Percentiles rank a stretch among this genome's conserved stretches.
Evolutionary conservation across 1,140 invertebrate genomes (phyloP).

Genomic region (Procambarus virginalis): DNA sequence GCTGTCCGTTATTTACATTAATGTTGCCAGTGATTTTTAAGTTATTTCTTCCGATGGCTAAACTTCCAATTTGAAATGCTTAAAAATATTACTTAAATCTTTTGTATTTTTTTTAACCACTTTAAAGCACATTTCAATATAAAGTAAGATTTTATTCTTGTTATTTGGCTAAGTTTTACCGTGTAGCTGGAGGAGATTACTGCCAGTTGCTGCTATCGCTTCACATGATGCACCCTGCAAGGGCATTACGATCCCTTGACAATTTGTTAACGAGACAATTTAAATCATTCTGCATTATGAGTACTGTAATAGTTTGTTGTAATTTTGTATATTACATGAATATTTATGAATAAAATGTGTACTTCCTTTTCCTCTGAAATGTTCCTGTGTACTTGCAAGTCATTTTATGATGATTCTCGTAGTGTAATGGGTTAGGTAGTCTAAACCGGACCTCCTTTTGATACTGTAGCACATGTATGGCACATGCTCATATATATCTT

Average conservation of each 20-base stretch:
- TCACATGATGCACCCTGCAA: not conserved
- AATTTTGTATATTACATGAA: not conserved
- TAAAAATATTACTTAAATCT: no score
- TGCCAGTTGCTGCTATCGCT: not conserved
- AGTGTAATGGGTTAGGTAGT: no score
- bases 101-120: no score
- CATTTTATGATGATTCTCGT: no score
- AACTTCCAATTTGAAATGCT: not conserved
- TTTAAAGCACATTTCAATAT: no score
- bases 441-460: no score
- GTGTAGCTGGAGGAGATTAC: not conserved
- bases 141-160: not conserved
- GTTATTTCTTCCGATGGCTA: not conserved
- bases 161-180: not conserved
- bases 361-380: not conserved
- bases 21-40: not conserved
- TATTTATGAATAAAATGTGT: constrained; percentile 15
- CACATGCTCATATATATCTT: no score
- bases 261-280: not conserved
- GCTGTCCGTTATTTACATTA: not conserved
- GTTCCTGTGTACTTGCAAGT: no score
- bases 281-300: not conserved
- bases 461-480: no score
- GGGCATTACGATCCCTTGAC: not conserved
- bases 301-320: not conserved